Conservation (phyloP, 2,797 vertebrate species). For the Catamblyrhynchus diadema region DNA sequence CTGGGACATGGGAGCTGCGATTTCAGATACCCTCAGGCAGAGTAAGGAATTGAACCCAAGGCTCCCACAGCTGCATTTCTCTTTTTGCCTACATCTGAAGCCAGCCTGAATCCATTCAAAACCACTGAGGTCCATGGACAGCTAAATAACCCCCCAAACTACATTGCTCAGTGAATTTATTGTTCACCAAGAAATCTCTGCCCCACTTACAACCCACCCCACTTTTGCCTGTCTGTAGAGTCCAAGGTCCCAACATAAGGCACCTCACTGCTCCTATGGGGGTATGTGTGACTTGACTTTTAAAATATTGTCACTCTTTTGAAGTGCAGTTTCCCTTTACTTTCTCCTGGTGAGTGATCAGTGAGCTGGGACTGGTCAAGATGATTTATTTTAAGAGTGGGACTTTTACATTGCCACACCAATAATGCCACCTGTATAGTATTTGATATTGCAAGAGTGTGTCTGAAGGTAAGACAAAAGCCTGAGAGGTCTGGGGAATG, state of each 20-base stretch:
- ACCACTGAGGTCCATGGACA: not conserved
- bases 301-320: not conserved
- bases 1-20: not conserved
- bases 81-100: not conserved
- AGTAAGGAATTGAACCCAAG: slow-evolving; percentile 31
- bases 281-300: not conserved
- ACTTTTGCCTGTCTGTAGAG: not conserved
- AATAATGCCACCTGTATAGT: not conserved
- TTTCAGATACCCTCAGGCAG: slow-evolving; percentile 48
- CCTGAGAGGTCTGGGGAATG: not conserved
- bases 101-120: not conserved
- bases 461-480: not conserved
- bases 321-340: not conserved
- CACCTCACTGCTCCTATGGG: not conserved
- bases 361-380: not conserved
- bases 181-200: not conserved
- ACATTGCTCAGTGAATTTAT: not conserved
- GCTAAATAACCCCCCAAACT: not conserved
- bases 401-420: not conserved
- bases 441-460: not conserved
- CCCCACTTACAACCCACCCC: not conserved
- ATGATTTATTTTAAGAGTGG: not conserved
- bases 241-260: not conserved
- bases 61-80: not conserved
- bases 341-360: not conserved